A percentile compares a stretch with the other conserved stretches of the same genome.
phyloP scores from a whole-genome alignment of 2,888 invertebrate species.

The Acleris sparsana region DNA sequence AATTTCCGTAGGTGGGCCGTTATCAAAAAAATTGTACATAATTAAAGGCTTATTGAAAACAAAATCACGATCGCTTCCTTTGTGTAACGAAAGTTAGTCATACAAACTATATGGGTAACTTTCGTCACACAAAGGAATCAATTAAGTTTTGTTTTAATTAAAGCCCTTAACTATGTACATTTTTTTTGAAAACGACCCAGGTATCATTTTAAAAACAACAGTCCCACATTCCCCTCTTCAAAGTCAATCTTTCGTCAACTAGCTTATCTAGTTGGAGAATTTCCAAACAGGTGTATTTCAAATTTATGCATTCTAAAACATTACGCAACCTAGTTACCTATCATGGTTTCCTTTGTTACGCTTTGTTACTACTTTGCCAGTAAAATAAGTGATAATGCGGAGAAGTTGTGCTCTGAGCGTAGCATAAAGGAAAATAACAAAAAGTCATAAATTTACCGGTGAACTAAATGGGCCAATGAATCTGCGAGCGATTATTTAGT shows the following conservation, averaged over 20 bases:
- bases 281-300: slow-evolving; percentile 22
- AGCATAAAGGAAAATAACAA: slow-evolving; percentile 2
- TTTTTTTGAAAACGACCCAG: no score
- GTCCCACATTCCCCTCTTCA: neutral
- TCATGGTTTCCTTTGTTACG: slow-evolving; percentile 1
- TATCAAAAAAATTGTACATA: no score
- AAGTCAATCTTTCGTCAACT: slow-evolving; percentile 10
- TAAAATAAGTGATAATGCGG: neutral
- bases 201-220: neutral
- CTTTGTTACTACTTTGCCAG: neutral
- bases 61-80: no score
- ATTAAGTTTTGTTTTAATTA: no score
- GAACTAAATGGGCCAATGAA: slow-evolving; percentile 1
- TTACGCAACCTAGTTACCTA: slow-evolving; percentile 26
- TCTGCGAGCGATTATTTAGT: neutral
- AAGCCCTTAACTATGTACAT: no score
- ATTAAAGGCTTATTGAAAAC: no score
- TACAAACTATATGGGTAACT: no score
- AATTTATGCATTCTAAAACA: slow-evolving; percentile 29
- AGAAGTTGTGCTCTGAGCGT: neutral
- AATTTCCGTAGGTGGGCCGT: no score
- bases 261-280: slow-evolving; percentile 28
- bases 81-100: no score
- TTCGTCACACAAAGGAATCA: no score
- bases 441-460: slow-evolving; percentile 1